Evolutionary conservation across 2,113 vertebrate genomes (phyloP).

Genomic region (Thalassarche chlororhynchos): DNA sequence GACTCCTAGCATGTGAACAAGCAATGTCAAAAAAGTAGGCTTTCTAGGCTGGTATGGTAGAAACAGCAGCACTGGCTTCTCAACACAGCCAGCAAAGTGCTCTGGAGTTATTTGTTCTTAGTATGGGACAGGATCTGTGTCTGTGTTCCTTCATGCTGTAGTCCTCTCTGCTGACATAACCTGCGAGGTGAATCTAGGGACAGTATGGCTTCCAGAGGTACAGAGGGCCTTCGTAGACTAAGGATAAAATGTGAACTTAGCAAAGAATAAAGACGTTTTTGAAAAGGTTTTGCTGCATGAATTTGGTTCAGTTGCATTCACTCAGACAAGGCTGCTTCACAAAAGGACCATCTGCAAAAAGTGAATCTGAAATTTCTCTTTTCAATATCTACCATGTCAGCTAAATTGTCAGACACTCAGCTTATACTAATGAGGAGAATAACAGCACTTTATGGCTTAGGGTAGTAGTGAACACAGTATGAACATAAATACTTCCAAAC

Average conservation of each 20-base stretch:
- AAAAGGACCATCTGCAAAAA: not conserved
- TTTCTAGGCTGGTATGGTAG: not conserved
- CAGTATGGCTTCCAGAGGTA: not conserved
- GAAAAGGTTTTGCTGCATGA: not conserved
- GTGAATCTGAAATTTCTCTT: not conserved
- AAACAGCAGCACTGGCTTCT: not conserved
- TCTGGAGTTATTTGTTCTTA: not conserved
- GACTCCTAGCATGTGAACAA: not conserved
- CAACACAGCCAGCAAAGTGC: not conserved
- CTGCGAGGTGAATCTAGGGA: not conserved
- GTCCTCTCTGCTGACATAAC: not conserved
- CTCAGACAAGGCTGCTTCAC: not conserved
- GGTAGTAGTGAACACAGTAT: not conserved
- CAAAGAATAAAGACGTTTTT: not conserved
- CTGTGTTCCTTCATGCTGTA: not conserved
- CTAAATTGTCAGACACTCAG: not conserved
- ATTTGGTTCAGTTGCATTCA: not conserved
- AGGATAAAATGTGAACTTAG: not conserved
- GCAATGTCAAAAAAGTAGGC: not conserved
- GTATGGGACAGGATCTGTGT: not conserved
- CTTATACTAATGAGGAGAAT: not conserved
- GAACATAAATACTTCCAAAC: not conserved
- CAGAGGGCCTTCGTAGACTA: not conserved
- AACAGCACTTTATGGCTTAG: not conserved
- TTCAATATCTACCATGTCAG: not conserved